phyloP scores from a whole-genome alignment of 2,797 vertebrate species.

The Zalophus californianus region DNA sequence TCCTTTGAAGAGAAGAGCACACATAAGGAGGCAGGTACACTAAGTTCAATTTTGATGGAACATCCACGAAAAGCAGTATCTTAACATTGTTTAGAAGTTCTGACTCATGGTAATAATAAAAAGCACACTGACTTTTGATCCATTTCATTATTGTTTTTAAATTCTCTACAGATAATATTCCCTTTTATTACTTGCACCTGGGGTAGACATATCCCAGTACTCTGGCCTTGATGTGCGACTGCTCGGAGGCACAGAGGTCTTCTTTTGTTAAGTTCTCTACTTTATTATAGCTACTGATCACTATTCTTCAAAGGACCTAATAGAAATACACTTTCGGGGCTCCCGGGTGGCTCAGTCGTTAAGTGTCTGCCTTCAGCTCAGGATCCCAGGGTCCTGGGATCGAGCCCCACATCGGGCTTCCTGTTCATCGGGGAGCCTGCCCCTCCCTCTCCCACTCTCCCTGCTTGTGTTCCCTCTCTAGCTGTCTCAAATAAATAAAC shows the following conservation, averaged over 20 bases:
- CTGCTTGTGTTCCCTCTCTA: too few species aligned
- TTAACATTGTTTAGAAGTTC: background rate
- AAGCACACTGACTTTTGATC: background rate
- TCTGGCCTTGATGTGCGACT: background rate
- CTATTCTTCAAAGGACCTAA: background rate
- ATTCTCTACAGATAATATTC: slow-evolving; percentile 18
- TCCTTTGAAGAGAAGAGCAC: background rate
- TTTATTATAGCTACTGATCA: slow-evolving; percentile 25
- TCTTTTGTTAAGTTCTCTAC: background rate
- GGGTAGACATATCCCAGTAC: background rate
- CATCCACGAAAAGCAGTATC: background rate
- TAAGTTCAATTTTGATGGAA: background rate
- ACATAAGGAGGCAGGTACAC: accelerated
- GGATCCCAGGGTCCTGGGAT: too few species aligned
- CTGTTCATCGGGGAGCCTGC: too few species aligned
- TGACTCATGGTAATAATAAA: background rate
- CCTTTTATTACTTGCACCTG: background rate
- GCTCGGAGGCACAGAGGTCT: background rate
- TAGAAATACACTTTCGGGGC: slow-evolving; percentile 41
- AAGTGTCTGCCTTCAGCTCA: too few species aligned
- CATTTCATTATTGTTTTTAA: slow-evolving; percentile 41
- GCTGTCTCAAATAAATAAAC: too few species aligned
- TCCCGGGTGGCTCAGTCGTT: too few species aligned
- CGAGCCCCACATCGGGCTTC: too few species aligned
- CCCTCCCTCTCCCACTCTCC: too few species aligned